A percentile compares a stretch with the other conserved stretches of the same genome.
Conservation (phyloP, 2,113 vertebrate genomes). For the Anseranas semipalmata region DNA sequence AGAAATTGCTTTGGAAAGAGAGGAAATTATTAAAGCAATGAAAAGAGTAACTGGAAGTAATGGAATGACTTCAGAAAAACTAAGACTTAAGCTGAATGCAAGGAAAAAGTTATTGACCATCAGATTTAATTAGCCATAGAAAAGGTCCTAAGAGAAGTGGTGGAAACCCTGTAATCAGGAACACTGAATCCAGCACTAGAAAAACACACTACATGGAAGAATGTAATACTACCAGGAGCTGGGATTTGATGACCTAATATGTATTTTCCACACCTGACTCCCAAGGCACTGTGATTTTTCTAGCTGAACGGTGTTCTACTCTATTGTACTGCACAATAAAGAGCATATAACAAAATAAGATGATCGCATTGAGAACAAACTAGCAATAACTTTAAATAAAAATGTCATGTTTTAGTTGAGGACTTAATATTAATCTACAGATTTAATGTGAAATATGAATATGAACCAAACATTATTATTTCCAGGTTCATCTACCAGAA, state of each 20-base stretch:
- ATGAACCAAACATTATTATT: constrained; percentile 28
- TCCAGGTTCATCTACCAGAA: constrained; percentile 9
- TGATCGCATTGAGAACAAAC: not conserved
- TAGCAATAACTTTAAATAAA: constrained; percentile 19
- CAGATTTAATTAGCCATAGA: not conserved
- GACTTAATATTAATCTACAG: not conserved
- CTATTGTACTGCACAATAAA: not conserved
- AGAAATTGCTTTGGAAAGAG: not conserved
- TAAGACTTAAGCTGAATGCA: not conserved
- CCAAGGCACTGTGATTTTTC: constrained; percentile 18
- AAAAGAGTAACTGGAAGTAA: not conserved
- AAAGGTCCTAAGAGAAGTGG: not conserved
- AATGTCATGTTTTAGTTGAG: not conserved
- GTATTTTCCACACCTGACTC: constrained; percentile 16
- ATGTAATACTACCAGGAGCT: not conserved
- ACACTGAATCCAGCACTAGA: not conserved
- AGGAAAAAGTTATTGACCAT: not conserved
- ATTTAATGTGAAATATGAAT: constrained; percentile 2
- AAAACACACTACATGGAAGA: not conserved
- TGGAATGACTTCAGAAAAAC: not conserved
- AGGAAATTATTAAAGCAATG: not conserved
- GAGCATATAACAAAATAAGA: constrained; percentile 16
- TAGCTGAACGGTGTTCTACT: not conserved
- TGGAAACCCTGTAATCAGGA: not conserved
- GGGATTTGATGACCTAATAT: constrained; percentile 3